A percentile compares a stretch with the other conserved stretches of the same genome.
These are phyloP conservation scores for Caligus rogercresseyi DNA, from an alignment of 1,140 invertebrate genomes.

Conservation along the genomic window DNA sequence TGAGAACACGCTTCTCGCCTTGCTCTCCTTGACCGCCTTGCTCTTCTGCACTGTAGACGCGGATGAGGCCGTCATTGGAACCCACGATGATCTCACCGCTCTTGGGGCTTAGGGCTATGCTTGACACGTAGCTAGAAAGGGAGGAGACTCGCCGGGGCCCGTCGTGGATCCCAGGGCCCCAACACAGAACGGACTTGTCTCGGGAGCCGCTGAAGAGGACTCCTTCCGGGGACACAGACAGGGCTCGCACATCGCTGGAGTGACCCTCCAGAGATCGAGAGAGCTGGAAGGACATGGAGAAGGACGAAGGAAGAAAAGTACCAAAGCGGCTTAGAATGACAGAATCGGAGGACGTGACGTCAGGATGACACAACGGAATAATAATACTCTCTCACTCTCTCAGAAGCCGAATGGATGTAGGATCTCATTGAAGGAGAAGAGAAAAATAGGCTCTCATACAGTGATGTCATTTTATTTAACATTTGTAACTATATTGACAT, in stretches of 20 bases:
- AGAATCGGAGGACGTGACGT: no score
- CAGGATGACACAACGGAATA: no score
- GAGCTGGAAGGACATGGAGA: constrained; percentile 47
- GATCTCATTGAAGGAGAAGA: no score
- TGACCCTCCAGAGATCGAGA: constrained; percentile 56
- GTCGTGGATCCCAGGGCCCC: constrained; percentile 37
- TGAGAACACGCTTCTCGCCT: constrained; percentile 40
- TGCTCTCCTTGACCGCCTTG: constrained; percentile 38
- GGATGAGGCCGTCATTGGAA: constrained; percentile 66
- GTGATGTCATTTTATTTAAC: no score
- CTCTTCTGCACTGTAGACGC: no score
- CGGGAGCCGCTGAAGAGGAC: constrained; percentile 63
- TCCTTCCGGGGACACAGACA: constrained; percentile 37
- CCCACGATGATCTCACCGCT: constrained; percentile 62
- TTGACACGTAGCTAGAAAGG: neutral
- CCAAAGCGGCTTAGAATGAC: no score
- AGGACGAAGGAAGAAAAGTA: no score
- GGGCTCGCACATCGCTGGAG: constrained; percentile 57
- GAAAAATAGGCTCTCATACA: no score
- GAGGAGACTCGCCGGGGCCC: neutral
- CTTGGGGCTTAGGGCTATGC: constrained; percentile 39
- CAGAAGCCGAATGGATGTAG: no score
- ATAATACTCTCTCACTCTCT: no score
- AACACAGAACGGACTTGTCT: constrained; percentile 64
- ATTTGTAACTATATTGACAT: no score